These are phyloP conservation scores for Plebejus argus DNA, from an alignment of 2,888 invertebrate genomes.

Conservation along the genomic window DNA sequence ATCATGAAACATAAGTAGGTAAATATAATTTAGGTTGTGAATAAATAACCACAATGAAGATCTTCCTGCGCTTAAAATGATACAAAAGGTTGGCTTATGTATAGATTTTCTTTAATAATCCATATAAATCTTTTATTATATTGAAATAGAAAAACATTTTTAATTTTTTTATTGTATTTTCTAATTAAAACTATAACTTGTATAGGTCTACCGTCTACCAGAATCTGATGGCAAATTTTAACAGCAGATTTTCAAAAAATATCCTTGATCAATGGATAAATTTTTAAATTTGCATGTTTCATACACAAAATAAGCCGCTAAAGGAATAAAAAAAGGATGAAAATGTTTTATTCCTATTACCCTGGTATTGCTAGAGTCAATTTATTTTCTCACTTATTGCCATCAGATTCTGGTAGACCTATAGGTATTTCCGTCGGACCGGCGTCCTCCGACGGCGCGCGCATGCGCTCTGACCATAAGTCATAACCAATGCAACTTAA, in stretches of 20 bases:
- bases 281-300: too few species aligned
- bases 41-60: background rate
- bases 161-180: background rate
- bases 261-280: too few species aligned
- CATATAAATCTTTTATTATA: too few species aligned
- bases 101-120: background rate
- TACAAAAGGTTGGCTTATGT: background rate
- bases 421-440: constrained; percentile 37
- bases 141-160: background rate
- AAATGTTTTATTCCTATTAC: too few species aligned
- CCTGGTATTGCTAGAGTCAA: too few species aligned
- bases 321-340: too few species aligned
- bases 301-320: too few species aligned
- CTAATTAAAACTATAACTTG: background rate
- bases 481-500: background rate
- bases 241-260: too few species aligned
- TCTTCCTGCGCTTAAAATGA: background rate
- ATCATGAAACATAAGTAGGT: background rate
- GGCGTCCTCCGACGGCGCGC: constrained; percentile 29
- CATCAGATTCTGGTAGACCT: too few species aligned
- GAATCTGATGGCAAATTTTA: too few species aligned
- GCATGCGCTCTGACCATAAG: constrained; percentile 23
- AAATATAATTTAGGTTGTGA: background rate
- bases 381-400: too few species aligned
- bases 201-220: too few species aligned